Conservation (phyloP, 2,797 vertebrate genomes). For the Liasis olivaceus region DNA sequence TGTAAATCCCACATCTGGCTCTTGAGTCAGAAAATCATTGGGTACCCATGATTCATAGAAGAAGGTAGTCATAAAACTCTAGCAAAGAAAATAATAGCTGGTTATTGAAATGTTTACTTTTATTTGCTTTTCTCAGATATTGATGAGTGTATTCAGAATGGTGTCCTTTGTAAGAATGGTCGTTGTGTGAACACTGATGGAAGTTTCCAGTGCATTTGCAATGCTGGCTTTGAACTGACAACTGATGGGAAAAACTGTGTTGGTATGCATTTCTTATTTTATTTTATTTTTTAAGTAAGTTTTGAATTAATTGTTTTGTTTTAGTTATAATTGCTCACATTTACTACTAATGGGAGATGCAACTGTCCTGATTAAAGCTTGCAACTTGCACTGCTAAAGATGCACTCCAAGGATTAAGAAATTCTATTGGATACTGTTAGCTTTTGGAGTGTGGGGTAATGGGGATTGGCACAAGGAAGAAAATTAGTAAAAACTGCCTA, state of each 20-base stretch:
- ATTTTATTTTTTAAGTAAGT: neutral
- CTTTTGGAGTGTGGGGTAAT: neutral
- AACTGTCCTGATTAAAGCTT: neutral
- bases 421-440: neutral
- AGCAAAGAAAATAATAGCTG: neutral
- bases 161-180: conserved; percentile 76
- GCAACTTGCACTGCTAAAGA: neutral
- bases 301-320: neutral
- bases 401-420: neutral
- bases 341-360: neutral
- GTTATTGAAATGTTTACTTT: neutral
- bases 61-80: neutral
- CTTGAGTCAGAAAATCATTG: neutral
- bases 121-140: conserved; percentile 63
- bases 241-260: conserved; percentile 75
- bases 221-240: conserved; percentile 77
- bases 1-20: neutral
- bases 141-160: conserved; percentile 78
- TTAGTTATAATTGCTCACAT: neutral
- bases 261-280: conserved; percentile 66
- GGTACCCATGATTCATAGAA: neutral
- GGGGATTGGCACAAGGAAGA: neutral
- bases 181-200: conserved; percentile 79
- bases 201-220: conserved; percentile 81
- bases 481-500: neutral